Conservation (phyloP, 2,113 vertebrate species). For the Bujurquina vittata region DNA sequence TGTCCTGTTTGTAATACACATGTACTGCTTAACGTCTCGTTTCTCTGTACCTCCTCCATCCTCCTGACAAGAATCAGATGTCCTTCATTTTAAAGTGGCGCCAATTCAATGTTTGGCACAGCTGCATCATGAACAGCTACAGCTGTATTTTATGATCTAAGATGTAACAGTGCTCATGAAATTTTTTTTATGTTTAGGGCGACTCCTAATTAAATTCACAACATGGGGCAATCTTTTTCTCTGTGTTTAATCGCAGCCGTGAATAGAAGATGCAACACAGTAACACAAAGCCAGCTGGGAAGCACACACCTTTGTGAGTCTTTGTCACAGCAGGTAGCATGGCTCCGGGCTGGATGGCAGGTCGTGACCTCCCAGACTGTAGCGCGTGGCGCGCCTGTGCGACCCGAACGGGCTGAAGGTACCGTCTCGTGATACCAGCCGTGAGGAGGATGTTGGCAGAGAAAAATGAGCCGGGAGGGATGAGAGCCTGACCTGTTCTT, state of each 20-base stretch:
- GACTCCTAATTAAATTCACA: neutral
- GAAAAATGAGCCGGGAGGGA: neutral
- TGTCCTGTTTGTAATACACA: slow-evolving; percentile 51
- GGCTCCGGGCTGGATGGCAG: neutral
- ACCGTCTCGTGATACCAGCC: too few species aligned
- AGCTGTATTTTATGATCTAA: neutral
- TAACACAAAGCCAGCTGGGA: neutral
- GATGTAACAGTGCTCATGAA: neutral
- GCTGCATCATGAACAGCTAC: neutral
- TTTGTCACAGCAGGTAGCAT: neutral
- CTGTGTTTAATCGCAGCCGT: neutral
- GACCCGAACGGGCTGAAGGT: neutral
- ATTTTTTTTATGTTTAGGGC: neutral
- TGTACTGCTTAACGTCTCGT: neutral
- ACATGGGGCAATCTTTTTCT: neutral
- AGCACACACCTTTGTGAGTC: neutral
- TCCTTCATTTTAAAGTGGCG: neutral
- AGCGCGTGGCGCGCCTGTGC: neutral
- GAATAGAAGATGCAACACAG: neutral
- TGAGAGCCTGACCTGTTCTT: neutral
- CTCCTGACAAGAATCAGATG: neutral
- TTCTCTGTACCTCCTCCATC: neutral
- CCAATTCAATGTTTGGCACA: neutral
- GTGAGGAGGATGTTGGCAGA: too few species aligned
- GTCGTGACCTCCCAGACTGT: too few species aligned